Conservation (phyloP, 2,797 vertebrate species). For the Danio tinwini region DNA sequence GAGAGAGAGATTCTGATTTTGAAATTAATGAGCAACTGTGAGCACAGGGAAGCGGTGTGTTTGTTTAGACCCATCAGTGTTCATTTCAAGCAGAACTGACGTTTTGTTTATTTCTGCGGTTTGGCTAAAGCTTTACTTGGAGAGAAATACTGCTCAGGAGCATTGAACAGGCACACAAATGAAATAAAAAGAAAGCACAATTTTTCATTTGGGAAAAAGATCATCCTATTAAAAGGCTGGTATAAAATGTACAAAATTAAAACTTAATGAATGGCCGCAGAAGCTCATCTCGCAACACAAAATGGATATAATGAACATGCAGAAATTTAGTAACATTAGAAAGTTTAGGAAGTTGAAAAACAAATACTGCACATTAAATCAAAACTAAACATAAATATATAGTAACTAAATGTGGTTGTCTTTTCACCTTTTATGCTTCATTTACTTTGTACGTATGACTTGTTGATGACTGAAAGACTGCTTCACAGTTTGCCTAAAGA, state of each 20-base stretch:
- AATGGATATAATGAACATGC: background rate
- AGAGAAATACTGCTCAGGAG: conserved; percentile 44
- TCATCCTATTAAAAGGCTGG: conserved; percentile 49
- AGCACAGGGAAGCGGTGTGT: conserved; percentile 33
- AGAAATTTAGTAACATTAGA: background rate
- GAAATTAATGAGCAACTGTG: conserved; percentile 48
- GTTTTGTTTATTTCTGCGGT: conserved; percentile 39
- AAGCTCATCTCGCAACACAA: conserved; percentile 6
- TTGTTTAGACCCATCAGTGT: conserved; percentile 34
- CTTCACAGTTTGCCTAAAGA: too few species aligned
- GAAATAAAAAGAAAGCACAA: conserved; percentile 43
- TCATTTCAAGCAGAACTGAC: conserved; percentile 42
- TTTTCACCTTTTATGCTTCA: too few species aligned
- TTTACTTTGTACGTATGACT: too few species aligned
- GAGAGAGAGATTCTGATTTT: conserved; percentile 34
- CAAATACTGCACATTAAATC: too few species aligned
- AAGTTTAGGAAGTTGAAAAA: too few species aligned
- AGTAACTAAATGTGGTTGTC: too few species aligned
- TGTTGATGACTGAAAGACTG: too few species aligned
- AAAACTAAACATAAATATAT: too few species aligned
- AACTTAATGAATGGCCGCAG: conserved; percentile 31
- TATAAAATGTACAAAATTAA: conserved; percentile 1
- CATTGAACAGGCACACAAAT: conserved; percentile 18
- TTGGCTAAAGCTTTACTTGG: conserved; percentile 30
- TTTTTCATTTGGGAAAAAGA: conserved; percentile 47